Evolutionary conservation across 2,797 vertebrate genomes (phyloP).

Genomic region (Crenichthys baileyi): DNA sequence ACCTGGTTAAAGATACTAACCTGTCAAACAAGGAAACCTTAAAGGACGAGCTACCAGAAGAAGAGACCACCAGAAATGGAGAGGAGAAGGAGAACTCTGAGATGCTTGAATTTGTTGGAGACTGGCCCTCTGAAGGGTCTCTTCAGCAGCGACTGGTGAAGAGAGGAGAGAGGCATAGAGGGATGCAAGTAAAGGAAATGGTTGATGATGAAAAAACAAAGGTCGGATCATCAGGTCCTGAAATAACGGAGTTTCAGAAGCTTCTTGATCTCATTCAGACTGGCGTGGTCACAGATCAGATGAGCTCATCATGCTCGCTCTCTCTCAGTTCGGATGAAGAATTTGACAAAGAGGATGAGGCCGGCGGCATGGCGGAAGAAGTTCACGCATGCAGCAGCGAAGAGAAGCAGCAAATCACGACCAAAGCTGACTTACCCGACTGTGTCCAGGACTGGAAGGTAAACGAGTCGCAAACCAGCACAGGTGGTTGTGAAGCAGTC

Average conservation of each 20-base stretch:
- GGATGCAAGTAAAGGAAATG: constrained; percentile 43
- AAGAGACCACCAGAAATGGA: not conserved
- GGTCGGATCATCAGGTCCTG: constrained; percentile 19
- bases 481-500: constrained; percentile 9
- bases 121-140: constrained; percentile 88
- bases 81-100: constrained; percentile 54
- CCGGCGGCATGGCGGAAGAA: constrained; percentile 19
- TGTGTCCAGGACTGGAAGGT: constrained; percentile 74
- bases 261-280: constrained; percentile 78
- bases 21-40: constrained; percentile 34
- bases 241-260: constrained; percentile 74
- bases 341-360: constrained; percentile 21
- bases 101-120: constrained; percentile 86
- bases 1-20: constrained; percentile 62
- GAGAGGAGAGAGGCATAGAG: constrained; percentile 38
- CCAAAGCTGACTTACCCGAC: constrained; percentile 71
- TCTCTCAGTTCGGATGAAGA: constrained; percentile 40
- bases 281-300: constrained; percentile 31
- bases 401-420: constrained; percentile 32
- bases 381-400: constrained; percentile 18
- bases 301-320: constrained; percentile 25
- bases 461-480: constrained; percentile 26
- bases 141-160: constrained; percentile 84
- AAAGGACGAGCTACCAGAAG: constrained; percentile 13
- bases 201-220: constrained; percentile 4